Evolutionary conservation across 2,888 invertebrate species (phyloP), one percentile per base, ranked within the genome.

Genomic region (Leptinotarsa juncta): DNA sequence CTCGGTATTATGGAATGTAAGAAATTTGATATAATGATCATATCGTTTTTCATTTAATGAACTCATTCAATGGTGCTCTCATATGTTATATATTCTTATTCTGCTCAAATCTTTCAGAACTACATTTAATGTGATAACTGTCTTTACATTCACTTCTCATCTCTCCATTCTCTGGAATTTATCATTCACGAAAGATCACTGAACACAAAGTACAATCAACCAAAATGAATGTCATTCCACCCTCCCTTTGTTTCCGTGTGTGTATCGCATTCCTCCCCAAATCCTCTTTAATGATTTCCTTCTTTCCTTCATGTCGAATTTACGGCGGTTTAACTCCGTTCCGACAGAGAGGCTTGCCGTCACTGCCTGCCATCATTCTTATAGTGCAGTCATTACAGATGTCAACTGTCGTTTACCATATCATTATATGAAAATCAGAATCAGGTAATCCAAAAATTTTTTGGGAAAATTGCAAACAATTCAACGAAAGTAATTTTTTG

Each of bases 341-440:
- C 42, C 62, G 42, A n/a, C 62, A 62, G 62, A 62, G 32, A 62
- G 62, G 62, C 26, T 62, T n/a, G 62, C 62, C 62, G 57, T 57
- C 49, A 42, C 51, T 53, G 73, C 75, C 69, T 73, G 77, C 78
- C 75, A 60, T 79, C 78, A 78, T 76, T 76, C 74, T 77, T 76
- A 77, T 65, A 53, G 51, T 1, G n/a, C 51, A 42, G 42, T 42
- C 42, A 42, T 10, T 42, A 10, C 10, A 42, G 42, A 42, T 42
- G 42, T 12, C 42, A 42, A 42, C 42, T 42, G 10, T 42, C 3
- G 42, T 42, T 42, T 32, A 3, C 42, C 42, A 10, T 32, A 2
- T 32, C 0, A 32, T 32, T 32, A 32, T 7, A 3, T 42, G 42
- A 42, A 42, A 42, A 42, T 42, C 10, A 42, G 0, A 3, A 2